Base-by-base conservation (phyloP, 2,113 vertebrate genomes). In the Neotoma lepida region DNA sequence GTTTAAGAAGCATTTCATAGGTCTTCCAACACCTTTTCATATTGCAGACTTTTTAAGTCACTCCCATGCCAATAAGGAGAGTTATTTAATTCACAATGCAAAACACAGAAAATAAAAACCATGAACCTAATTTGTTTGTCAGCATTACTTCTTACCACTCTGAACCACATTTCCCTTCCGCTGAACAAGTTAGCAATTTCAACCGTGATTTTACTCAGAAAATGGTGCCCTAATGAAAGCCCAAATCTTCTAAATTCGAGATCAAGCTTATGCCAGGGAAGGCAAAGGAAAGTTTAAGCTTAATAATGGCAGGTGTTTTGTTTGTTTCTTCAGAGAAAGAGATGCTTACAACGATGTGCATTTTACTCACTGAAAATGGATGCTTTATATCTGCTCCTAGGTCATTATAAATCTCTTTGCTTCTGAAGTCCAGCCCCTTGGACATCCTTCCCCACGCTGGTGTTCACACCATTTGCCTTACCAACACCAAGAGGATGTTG, bases 171-270 rank as follows among this genome's bases (percentile, higher is more conserved):
- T 89, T 68, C 86, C 66, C 46, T 58, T 51, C 61, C 18, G 10
- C 44, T 24, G 35, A 86, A 49, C 17, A 44, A 41, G 39, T 85
- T 30, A 44, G 33, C 30, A 90, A 66, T 84, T 58, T 87, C 13
- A 30, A 39, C 24, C 2, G 26, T 35, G 54, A 15, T 63, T 61
- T 58, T 93, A 9, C 51, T 78, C 68, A 54, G 64, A 64, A 85
- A 28, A 49, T 1, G 33, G 9, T 44, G 9, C 17, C 56, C 9
- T 17, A 30, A 64, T 76, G 61, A 76, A 91, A 46, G 26, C 5
- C n/a, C 28, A 95, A 76, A 17, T 95, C 49, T 89, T 94, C 73
- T 17, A 14, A 85, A 81, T 82, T 88, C n/a, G 56, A 86, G 74
- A 10, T 74, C 61, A 63, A 76, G 26, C 24, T 86, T 91, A 77